A percentile compares a stretch with the other conserved stretches of the same genome.
Conservation (phyloP, 2,797 vertebrate genomes). For the Mallotus villosus region DNA sequence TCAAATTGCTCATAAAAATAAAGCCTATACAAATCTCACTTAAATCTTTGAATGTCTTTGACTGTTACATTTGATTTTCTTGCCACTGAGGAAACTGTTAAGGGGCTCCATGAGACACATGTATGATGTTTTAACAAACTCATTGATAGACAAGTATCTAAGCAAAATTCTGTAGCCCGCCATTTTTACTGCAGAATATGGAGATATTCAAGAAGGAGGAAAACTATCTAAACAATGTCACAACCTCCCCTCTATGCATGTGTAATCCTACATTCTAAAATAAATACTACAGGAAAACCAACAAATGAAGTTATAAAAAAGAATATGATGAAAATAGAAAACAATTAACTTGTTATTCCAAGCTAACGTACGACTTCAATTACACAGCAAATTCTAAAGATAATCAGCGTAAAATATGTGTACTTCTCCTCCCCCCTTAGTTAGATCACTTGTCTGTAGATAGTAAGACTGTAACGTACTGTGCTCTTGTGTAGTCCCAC, state of each 20-base stretch:
- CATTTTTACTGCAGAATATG: conserved; percentile 3
- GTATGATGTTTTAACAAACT: not conserved
- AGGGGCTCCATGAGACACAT: too few relatives aligned
- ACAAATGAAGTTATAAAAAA: conserved; percentile 30
- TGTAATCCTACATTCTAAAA: not conserved
- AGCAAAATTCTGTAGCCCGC: too few relatives aligned
- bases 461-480: not conserved
- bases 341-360: conserved; percentile 21
- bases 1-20: not conserved
- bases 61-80: too few relatives aligned
- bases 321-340: conserved; percentile 27
- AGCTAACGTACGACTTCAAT: conserved; percentile 5
- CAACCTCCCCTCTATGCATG: not conserved
- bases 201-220: conserved; percentile 15
- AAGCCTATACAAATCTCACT: not conserved
- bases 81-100: not conserved
- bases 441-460: not conserved
- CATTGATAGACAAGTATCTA: too few relatives aligned
- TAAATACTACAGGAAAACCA: conserved; percentile 36
- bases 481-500: not conserved
- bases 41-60: not conserved
- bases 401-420: not conserved
- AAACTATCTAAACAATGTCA: conserved; percentile 4
- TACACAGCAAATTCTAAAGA: conserved; percentile 7
- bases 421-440: too few relatives aligned